phyloP scores from a whole-genome alignment of 2,113 vertebrate species.

The Tamias sibiricus region DNA sequence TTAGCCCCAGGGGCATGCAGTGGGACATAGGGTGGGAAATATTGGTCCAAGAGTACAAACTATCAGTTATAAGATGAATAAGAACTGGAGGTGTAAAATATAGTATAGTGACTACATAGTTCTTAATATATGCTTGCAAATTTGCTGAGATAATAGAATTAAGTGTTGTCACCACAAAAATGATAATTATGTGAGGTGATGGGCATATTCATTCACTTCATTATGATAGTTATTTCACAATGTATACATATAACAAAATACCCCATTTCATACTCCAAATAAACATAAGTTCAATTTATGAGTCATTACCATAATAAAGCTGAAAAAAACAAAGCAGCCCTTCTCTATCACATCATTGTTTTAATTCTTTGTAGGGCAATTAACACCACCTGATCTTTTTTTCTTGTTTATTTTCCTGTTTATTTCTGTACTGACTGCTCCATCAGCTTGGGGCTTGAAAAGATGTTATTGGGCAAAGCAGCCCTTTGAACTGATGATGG shows the following conservation, averaged over 20 bases:
- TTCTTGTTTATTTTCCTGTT: not conserved
- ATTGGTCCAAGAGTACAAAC: not conserved
- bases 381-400: not conserved
- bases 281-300: not conserved
- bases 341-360: not conserved
- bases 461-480: not conserved
- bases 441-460: not conserved
- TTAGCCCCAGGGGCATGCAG: not conserved
- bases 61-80: not conserved
- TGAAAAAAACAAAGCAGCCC: not conserved
- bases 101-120: not conserved
- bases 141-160: not conserved
- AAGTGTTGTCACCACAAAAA: not conserved
- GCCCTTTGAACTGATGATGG: not conserved
- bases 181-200: not conserved
- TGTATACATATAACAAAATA: not conserved
- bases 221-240: not conserved
- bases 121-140: not conserved
- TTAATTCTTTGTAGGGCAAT: not conserved
- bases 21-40: not conserved
- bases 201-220: not conserved
- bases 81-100: not conserved
- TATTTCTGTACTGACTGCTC: not conserved
- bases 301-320: not conserved
- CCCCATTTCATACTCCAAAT: not conserved